Evolutionary conservation across 2,113 vertebrate species (phyloP).

Genomic region (Rhagologus leucostigma): DNA sequence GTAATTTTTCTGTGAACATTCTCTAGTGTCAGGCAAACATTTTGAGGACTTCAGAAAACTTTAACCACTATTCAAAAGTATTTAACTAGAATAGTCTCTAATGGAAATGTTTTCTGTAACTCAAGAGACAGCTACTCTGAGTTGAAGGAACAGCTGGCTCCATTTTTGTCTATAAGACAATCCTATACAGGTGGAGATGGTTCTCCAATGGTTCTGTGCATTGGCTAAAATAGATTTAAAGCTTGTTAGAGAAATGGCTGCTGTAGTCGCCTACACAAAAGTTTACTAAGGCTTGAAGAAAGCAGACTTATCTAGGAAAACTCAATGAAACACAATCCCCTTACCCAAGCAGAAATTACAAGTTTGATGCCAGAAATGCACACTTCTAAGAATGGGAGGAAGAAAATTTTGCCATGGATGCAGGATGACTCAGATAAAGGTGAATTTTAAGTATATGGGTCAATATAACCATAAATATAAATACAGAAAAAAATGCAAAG

Average conservation of each 20-base stretch:
- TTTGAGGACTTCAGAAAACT: background rate
- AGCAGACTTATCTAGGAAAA: background rate
- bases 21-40: background rate
- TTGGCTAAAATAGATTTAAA: background rate
- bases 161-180: background rate
- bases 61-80: background rate
- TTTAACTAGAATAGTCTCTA: background rate
- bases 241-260: background rate
- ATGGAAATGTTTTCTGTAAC: background rate
- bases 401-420: background rate
- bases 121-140: background rate
- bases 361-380: background rate
- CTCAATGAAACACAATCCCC: background rate
- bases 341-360: background rate
- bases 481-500: background rate
- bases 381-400: background rate
- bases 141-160: background rate
- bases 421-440: background rate
- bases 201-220: background rate
- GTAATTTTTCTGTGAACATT: background rate
- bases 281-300: background rate
- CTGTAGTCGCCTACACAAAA: background rate
- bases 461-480: background rate
- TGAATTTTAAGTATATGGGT: background rate
- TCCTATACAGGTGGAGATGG: background rate